Evolutionary conservation across 2,797 vertebrate genomes (phyloP).

Genomic region (Tapera naevia): DNA sequence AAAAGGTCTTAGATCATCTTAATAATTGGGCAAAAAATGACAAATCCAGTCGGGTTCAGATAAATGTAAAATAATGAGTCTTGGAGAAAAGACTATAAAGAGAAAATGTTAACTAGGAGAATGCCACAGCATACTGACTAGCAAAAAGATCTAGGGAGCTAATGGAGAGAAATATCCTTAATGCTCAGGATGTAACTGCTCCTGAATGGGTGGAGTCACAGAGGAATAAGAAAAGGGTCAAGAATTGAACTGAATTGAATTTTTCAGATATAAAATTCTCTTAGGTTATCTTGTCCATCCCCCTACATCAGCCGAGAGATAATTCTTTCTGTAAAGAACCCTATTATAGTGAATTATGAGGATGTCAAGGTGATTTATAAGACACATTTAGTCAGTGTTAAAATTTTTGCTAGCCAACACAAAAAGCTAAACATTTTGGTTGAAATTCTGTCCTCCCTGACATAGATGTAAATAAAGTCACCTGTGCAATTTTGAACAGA

Average conservation of each 20-base stretch:
- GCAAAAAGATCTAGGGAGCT: background rate
- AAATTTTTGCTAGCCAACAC: conserved; percentile 25
- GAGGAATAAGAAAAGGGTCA: background rate
- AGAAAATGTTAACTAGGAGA: background rate
- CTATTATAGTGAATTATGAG: conserved; percentile 58
- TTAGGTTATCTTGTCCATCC: conserved; percentile 39
- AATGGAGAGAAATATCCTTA: background rate
- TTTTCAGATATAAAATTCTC: conserved; percentile 19
- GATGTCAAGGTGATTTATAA: conserved; percentile 63
- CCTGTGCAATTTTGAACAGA: background rate
- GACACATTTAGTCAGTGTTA: conserved; percentile 27
- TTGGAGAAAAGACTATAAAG: conserved; percentile 4
- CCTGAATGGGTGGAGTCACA: background rate
- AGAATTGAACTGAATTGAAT: background rate
- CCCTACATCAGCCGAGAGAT: conserved; percentile 18
- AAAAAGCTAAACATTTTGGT: background rate
- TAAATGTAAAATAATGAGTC: conserved; percentile 45
- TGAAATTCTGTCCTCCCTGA: conserved; percentile 7
- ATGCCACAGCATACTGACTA: background rate
- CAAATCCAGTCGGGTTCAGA: conserved; percentile 18
- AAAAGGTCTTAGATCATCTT: conserved; percentile 56
- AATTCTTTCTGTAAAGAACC: conserved; percentile 39
- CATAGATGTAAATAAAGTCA: conserved; percentile 22
- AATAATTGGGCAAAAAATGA: conserved; percentile 61
- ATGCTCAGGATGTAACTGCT: background rate